Conservation (phyloP, 1,140 invertebrate species). For the Apocrypta bakeri region DNA sequence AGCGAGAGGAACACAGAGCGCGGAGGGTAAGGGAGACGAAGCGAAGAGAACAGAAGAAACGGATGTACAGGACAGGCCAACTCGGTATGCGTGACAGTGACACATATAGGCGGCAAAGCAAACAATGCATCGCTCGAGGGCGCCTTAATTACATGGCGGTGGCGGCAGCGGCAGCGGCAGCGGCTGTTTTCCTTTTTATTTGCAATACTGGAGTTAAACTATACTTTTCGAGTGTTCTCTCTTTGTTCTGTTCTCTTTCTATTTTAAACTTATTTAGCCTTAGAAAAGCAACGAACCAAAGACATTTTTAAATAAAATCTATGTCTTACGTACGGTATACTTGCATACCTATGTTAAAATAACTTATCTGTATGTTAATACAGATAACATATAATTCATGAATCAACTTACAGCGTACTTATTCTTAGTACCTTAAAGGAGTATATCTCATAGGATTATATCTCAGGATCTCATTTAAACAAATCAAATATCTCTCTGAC, state of each 20-base stretch:
- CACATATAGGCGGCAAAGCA: slow-evolving; percentile 68
- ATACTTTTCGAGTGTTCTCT: slow-evolving; percentile 55
- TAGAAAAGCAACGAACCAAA: too few relatives aligned
- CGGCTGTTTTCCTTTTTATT: slow-evolving; percentile 56
- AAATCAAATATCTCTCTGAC: too few relatives aligned
- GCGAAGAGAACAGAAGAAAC: slow-evolving; percentile 54
- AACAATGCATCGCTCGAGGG: slow-evolving; percentile 66
- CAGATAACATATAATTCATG: too few relatives aligned
- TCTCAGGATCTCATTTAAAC: too few relatives aligned
- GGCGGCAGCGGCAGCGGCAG: neutral
- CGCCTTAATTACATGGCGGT: slow-evolving; percentile 67
- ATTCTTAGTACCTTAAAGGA: too few relatives aligned
- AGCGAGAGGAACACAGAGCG: neutral
- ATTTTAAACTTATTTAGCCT: too few relatives aligned
- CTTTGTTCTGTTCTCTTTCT: neutral
- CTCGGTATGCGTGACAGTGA: slow-evolving; percentile 65
- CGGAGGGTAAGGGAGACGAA: neutral
- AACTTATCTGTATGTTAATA: too few relatives aligned
- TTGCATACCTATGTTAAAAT: too few relatives aligned
- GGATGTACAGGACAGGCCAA: slow-evolving; percentile 62
- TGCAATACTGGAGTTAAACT: slow-evolving; percentile 26
- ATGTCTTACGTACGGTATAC: too few relatives aligned
- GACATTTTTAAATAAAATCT: too few relatives aligned
- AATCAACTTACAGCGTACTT: too few relatives aligned
- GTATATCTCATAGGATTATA: too few relatives aligned